These are phyloP conservation scores for Leistus spinibarbis DNA, from an alignment of 2,888 invertebrate species.

Conservation along the genomic window DNA sequence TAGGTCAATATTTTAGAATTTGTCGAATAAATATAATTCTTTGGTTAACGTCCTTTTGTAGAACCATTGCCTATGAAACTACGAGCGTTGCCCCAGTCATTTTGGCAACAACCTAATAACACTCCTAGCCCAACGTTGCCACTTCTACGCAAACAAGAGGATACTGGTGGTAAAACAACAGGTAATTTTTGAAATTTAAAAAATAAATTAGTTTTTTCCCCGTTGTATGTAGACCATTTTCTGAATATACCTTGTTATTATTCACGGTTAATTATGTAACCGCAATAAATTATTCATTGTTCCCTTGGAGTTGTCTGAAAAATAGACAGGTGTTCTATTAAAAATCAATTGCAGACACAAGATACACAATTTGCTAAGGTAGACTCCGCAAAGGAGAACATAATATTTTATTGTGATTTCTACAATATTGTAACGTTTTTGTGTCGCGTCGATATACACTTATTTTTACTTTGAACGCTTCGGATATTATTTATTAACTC, in stretches of 20 bases:
- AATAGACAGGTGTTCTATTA: background rate
- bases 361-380: too few relatives aligned
- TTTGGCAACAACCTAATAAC: constrained; percentile 62
- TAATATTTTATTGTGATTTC: too few relatives aligned
- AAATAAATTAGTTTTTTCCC: too few relatives aligned
- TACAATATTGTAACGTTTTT: too few relatives aligned
- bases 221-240: too few relatives aligned
- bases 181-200: background rate
- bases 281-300: background rate
- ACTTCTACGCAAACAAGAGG: constrained; percentile 47
- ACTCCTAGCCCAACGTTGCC: constrained; percentile 54
- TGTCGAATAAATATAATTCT: background rate
- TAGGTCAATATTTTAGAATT: too few relatives aligned
- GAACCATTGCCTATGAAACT: constrained; percentile 61
- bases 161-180: background rate
- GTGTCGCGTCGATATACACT: too few relatives aligned
- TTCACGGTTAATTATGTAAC: background rate
- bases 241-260: background rate
- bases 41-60: constrained; percentile 42
- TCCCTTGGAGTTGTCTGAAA: background rate
- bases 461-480: too few relatives aligned
- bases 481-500: too few relatives aligned
- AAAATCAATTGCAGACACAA: background rate
- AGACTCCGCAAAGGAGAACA: background rate
- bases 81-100: constrained; percentile 60